Conservation (phyloP, 2,797 vertebrate species). For the Sebastes trivittatus region DNA sequence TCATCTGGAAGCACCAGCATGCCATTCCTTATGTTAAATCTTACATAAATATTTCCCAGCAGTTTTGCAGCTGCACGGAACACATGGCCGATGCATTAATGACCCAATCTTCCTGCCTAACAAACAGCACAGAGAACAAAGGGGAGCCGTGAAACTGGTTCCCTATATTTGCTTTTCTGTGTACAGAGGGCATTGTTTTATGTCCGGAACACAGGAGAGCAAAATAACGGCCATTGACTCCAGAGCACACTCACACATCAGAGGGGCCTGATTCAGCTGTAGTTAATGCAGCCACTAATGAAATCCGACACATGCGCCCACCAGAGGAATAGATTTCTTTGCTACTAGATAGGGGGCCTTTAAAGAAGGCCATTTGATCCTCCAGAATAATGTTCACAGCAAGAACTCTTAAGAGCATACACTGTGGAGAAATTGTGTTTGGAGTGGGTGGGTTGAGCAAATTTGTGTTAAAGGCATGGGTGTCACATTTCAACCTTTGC, state of each 20-base stretch:
- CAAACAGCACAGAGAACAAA: conserved; percentile 67
- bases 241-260: conserved; percentile 40
- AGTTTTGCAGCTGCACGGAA: conserved; percentile 49
- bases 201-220: conserved; percentile 56
- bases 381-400: conserved; percentile 31
- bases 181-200: conserved; percentile 68
- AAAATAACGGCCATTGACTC: conserved; percentile 67
- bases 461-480: not conserved
- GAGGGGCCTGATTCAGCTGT: conserved; percentile 54
- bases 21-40: not conserved
- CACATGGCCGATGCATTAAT: conserved; percentile 66
- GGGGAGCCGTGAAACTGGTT: conserved; percentile 44
- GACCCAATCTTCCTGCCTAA: conserved; percentile 63
- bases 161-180: conserved; percentile 54
- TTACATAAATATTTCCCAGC: conserved; percentile 11
- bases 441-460: not conserved
- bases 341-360: conserved; percentile 47
- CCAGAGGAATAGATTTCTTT: conserved; percentile 65
- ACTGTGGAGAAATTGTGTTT: not conserved
- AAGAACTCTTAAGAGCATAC: conserved; percentile 6
- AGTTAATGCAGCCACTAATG: conserved; percentile 68
- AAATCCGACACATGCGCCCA: conserved; percentile 63
- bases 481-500: conserved; percentile 1
- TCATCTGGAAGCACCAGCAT: not conserved
- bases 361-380: conserved; percentile 60